Evolutionary conservation across 2,797 vertebrate species (phyloP).

Genomic region (Myotis planiceps): DNA sequence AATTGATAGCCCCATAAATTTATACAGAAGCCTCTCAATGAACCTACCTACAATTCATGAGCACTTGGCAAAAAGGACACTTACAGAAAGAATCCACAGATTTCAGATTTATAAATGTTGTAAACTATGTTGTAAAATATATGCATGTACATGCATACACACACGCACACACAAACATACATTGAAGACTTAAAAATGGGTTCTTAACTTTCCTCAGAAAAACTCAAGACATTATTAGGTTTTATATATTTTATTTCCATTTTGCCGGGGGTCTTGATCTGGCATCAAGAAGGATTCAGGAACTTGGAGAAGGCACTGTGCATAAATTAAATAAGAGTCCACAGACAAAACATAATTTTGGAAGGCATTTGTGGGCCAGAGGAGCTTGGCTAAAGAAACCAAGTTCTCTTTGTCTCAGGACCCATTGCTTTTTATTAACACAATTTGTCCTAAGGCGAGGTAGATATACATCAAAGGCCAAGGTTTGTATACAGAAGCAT

Average conservation of each 20-base stretch:
- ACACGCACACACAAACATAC: not conserved
- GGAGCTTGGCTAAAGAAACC: too few species aligned
- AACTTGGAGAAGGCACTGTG: too few species aligned
- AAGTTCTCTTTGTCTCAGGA: too few species aligned
- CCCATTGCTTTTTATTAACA: too few species aligned
- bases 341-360: too few species aligned
- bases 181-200: not conserved
- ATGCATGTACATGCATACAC: not conserved
- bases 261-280: too few species aligned
- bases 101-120: not conserved
- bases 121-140: not conserved
- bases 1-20: conserved; percentile 38
- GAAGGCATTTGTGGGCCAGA: too few species aligned
- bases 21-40: conserved; percentile 14
- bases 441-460: too few species aligned
- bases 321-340: too few species aligned
- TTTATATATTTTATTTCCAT: not conserved
- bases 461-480: too few species aligned
- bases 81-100: not conserved
- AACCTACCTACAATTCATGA: conserved; percentile 26
- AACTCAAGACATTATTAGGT: not conserved
- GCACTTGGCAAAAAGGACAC: not conserved
- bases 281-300: too few species aligned
- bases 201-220: not conserved
- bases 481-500: too few species aligned